Percentiles rank a stretch among this genome's conserved stretches.
Conservation (phyloP, 2,888 invertebrate genomes). For the Lypha dubia region DNA sequence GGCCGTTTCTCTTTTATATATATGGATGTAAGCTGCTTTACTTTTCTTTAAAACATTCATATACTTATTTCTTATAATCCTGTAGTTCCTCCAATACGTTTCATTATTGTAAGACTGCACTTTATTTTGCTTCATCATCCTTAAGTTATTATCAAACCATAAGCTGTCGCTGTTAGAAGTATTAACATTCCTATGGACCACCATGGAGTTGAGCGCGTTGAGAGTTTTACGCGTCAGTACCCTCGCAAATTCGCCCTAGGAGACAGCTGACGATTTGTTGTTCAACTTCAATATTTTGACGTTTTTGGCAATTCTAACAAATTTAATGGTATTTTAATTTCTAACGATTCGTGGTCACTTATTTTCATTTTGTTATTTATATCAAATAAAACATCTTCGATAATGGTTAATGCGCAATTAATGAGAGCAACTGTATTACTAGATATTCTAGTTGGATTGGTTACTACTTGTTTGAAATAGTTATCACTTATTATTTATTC, state of each 20-base stretch:
- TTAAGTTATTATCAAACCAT: conserved; percentile 6
- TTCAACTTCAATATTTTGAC: not conserved
- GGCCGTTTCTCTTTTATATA: too few species aligned
- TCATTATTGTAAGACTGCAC: not conserved
- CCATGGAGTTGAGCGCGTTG: too few species aligned
- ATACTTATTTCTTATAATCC: too few species aligned
- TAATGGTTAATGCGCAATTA: not conserved
- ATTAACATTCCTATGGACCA: not conserved
- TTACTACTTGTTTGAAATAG: not conserved
- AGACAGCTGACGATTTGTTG: too few species aligned
- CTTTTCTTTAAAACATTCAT: too few species aligned
- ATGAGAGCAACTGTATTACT: not conserved
- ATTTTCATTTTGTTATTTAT: not conserved
- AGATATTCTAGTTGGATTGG: not conserved
- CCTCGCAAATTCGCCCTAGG: too few species aligned
- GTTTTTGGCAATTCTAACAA: not conserved
- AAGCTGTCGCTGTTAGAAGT: not conserved
- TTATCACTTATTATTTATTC: not conserved
- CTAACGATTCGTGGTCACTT: not conserved
- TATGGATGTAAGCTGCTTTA: too few species aligned
- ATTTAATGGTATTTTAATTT: not conserved
- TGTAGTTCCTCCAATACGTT: too few species aligned
- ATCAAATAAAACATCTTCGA: not conserved
- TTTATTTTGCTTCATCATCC: not conserved
- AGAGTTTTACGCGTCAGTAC: too few species aligned